phyloP scores from a whole-genome alignment of 1,140 invertebrate species.

The Brachystomella parvula region DNA sequence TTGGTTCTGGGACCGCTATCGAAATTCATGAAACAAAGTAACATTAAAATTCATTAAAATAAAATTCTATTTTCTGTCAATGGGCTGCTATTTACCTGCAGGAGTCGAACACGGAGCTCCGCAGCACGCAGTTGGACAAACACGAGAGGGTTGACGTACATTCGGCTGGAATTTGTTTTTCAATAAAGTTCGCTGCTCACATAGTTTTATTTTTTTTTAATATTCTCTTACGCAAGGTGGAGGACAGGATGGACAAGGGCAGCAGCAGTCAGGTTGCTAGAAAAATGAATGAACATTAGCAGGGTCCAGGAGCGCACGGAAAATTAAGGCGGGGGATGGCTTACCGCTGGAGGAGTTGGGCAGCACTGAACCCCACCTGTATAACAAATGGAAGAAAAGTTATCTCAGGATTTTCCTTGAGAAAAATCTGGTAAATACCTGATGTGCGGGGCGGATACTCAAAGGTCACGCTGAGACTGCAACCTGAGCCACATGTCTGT shows the following conservation, averaged over 20 bases:
- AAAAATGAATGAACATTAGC: neutral
- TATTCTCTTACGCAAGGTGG: constrained; percentile 3
- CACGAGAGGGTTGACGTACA: neutral
- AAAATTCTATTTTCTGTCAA: neutral
- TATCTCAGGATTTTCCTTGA: neutral
- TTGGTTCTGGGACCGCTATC: neutral
- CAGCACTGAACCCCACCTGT: neutral
- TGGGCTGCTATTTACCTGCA: neutral
- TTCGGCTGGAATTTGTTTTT: neutral
- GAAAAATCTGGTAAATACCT: neutral
- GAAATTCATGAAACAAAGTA: neutral
- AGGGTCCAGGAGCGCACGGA: too few relatives aligned
- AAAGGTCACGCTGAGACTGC: neutral
- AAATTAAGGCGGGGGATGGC: too few relatives aligned
- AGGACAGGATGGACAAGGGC: neutral
- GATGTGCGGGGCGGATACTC: neutral
- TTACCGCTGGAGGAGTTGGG: constrained; percentile 2
- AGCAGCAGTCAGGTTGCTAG: neutral
- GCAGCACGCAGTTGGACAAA: neutral
- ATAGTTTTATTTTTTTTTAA: neutral
- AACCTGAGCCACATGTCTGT: neutral
- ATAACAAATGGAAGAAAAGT: neutral
- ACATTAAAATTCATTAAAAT: neutral
- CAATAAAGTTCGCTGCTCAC: neutral
- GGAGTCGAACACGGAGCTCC: constrained; percentile 1